These are phyloP conservation scores for Rhinoderma darwinii DNA, from an alignment of 2,113 vertebrate species.

Conservation along the genomic window DNA sequence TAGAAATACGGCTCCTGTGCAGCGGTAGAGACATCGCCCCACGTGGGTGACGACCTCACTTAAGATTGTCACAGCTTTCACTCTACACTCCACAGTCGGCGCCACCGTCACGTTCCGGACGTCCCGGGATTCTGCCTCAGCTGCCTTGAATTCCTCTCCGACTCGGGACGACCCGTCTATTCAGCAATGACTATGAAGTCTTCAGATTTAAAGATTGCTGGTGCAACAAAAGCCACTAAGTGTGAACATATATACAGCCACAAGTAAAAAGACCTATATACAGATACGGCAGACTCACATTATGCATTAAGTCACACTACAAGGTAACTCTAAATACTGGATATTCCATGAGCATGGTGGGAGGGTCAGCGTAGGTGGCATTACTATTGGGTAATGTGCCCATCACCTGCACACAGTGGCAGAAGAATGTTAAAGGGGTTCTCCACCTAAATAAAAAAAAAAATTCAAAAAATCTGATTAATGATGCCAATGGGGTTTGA, in stretches of 20 bases:
- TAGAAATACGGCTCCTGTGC: slow-evolving; percentile 33
- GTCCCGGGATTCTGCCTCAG: not conserved
- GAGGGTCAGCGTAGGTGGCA: not conserved
- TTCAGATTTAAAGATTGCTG: slow-evolving; percentile 29
- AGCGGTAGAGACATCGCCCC: not conserved
- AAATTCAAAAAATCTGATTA: not conserved
- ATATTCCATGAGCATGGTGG: not conserved
- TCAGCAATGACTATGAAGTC: slow-evolving; percentile 2
- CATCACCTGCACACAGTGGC: not conserved
- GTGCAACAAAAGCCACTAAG: slow-evolving; percentile 9
- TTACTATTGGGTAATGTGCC: not conserved
- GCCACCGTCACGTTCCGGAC: slow-evolving; percentile 9
- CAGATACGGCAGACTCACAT: not conserved
- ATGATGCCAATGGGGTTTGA: too few relatives aligned
- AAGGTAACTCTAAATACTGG: not conserved
- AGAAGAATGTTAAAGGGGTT: not conserved
- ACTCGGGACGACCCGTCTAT: not conserved
- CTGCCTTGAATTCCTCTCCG: not conserved
- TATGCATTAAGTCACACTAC: too few relatives aligned
- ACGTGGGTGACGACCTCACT: not conserved
- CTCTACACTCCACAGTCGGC: slow-evolving; percentile 1
- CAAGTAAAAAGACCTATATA: slow-evolving; percentile 16
- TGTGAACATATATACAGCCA: slow-evolving; percentile 22
- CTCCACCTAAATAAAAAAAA: not conserved
- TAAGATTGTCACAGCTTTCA: slow-evolving; percentile 53